Evolutionary conservation across 2,888 invertebrate genomes (phyloP).

Genomic region (Schrankia costaestrigalis): DNA sequence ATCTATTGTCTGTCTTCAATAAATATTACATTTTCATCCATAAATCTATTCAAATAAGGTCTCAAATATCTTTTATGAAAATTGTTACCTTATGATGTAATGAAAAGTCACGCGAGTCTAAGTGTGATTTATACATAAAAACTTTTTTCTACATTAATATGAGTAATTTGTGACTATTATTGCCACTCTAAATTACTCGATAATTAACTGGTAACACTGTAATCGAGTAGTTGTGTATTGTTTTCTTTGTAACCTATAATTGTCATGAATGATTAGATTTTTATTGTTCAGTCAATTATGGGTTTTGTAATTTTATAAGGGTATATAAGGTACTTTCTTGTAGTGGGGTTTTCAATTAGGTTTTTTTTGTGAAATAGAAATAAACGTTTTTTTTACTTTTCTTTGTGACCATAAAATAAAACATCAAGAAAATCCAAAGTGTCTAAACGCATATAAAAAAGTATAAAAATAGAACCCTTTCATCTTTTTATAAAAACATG

Average conservation of each 20-base stretch:
- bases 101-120: conserved; percentile 38
- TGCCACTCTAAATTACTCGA: conserved; percentile 37
- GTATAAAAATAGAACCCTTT: conserved; percentile 8
- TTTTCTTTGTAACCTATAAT: conserved; percentile 14
- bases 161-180: conserved; percentile 37
- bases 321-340: too few species aligned
- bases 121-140: conserved; percentile 42
- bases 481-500: conserved; percentile 10
- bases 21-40: conserved; percentile 6
- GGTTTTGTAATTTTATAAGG: too few species aligned
- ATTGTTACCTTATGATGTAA: conserved; percentile 35
- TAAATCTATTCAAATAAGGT: conserved; percentile 7
- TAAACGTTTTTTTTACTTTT: background rate
- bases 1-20: conserved; percentile 6
- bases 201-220: conserved; percentile 29
- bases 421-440: too few species aligned
- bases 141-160: conserved; percentile 31
- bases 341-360: too few species aligned
- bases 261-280: conserved; percentile 8
- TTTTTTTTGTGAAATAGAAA: background rate
- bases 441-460: conserved; percentile 1
- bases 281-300: background rate
- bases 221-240: conserved; percentile 15
- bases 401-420: too few species aligned
- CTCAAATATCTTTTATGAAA: conserved; percentile 11